Evolutionary conservation across 2,113 vertebrate species (phyloP).

Genomic region (Hypocryptadius cinnamomeus): DNA sequence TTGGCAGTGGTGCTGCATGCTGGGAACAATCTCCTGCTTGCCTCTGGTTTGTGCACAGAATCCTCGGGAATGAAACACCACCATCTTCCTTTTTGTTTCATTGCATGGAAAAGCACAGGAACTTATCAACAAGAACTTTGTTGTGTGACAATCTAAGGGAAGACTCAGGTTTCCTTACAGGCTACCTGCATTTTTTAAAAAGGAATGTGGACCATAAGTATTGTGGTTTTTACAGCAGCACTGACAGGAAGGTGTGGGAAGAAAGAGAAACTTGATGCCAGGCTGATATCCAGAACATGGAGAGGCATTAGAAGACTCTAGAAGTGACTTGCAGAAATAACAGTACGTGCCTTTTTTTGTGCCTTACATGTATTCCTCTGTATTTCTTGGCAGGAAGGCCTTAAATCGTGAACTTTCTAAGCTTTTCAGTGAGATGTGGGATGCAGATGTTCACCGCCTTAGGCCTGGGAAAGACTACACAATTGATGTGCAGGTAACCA

Average conservation of each 20-base stretch:
- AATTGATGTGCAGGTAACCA: conserved; percentile 75
- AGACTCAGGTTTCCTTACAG: neutral
- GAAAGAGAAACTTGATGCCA: neutral
- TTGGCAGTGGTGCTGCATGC: neutral
- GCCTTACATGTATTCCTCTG: neutral
- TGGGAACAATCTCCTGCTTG: neutral
- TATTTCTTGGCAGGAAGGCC: conserved; percentile 55
- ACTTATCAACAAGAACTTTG: neutral
- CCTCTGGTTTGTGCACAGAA: neutral
- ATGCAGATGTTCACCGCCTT: conserved; percentile 73
- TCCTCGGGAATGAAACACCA: neutral
- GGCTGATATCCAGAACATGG: neutral
- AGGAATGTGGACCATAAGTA: fast-evolving
- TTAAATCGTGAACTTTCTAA: conserved; percentile 74
- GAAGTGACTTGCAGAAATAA: neutral
- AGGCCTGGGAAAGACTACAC: conserved; percentile 77
- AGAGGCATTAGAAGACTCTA: neutral
- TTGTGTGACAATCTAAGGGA: neutral
- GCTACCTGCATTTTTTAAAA: neutral
- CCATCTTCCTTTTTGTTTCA: neutral
- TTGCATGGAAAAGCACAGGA: neutral
- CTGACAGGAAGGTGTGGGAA: neutral
- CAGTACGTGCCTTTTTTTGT: neutral
- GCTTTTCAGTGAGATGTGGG: conserved; percentile 78
- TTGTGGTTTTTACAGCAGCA: neutral